A percentile compares a stretch with the other conserved stretches of the same genome.
Conservation (phyloP, 1,140 invertebrate genomes). For the Drosophila novamexicana region DNA sequence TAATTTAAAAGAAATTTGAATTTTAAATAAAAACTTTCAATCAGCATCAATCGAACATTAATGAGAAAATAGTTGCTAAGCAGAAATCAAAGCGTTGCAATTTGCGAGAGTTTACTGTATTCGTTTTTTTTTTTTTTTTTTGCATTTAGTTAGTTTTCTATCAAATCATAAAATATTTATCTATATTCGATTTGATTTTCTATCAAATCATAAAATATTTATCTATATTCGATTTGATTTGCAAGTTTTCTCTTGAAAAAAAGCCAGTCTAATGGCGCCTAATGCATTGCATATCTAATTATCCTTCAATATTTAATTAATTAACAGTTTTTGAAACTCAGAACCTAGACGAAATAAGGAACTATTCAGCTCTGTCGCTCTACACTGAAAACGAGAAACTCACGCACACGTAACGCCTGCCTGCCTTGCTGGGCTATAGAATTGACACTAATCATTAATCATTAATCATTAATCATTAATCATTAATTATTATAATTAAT, state of each 20-base stretch:
- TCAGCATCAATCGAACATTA: no score
- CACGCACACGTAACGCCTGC: background rate
- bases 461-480: constrained; percentile 3
- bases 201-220: no score
- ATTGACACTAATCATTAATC: constrained; percentile 45
- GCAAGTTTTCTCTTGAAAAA: background rate
- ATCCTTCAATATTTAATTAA: constrained; percentile 48
- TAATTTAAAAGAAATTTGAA: no score
- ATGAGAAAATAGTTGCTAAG: no score
- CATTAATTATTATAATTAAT: constrained; percentile 12
- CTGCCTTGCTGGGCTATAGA: constrained; percentile 5
- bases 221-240: no score
- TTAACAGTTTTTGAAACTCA: constrained; percentile 59
- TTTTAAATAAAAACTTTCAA: no score
- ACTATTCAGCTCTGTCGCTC: constrained; percentile 38
- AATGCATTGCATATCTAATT: constrained; percentile 41
- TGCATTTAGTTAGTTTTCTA: no score
- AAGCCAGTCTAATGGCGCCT: constrained; percentile 14
- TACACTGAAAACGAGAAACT: constrained; percentile 14
- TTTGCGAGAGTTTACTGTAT: no score
- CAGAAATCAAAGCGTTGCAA: no score
- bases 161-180: no score
- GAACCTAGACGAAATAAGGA: constrained; percentile 67
- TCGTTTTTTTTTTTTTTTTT: no score
- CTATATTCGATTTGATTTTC: no score